phyloP scores from a whole-genome alignment of 1,140 invertebrate species.

The Nebria ingens region DNA sequence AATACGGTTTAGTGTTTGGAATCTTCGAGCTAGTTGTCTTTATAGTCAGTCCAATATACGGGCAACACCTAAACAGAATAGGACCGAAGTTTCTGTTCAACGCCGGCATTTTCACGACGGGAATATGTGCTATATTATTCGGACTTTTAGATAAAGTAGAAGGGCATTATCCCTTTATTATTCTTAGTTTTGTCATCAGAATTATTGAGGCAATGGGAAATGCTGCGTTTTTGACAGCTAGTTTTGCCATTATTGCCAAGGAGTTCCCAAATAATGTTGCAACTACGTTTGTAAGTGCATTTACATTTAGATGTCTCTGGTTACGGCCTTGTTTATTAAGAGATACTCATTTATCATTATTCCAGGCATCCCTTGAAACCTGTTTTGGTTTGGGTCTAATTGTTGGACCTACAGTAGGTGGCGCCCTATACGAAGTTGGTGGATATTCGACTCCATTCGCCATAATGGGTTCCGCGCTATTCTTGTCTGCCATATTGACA shows the following conservation, averaged over 20 bases:
- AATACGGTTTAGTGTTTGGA: slow-evolving; percentile 87
- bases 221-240: slow-evolving; percentile 83
- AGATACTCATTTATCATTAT: too few relatives aligned
- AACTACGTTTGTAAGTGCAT: slow-evolving; percentile 76
- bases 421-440: slow-evolving; percentile 65
- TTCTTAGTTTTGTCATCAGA: slow-evolving; percentile 73
- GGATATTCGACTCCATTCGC: slow-evolving; percentile 82
- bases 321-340: too few relatives aligned
- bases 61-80: slow-evolving; percentile 68
- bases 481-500: slow-evolving; percentile 64
- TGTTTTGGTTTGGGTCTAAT: slow-evolving; percentile 83
- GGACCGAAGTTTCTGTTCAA: slow-evolving; percentile 81
- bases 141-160: slow-evolving; percentile 72
- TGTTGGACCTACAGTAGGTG: slow-evolving; percentile 75
- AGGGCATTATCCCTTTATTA: slow-evolving; percentile 73
- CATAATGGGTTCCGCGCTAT: slow-evolving; percentile 64
- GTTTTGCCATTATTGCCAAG: slow-evolving; percentile 87
- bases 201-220: slow-evolving; percentile 87
- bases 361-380: slow-evolving; percentile 73
- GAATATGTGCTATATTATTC: slow-evolving; percentile 73
- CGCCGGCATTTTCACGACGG: slow-evolving; percentile 75
- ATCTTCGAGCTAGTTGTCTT: slow-evolving; percentile 89
- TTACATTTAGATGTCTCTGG: not conserved
- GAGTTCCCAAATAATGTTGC: slow-evolving; percentile 86
- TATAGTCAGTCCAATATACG: slow-evolving; percentile 78